These are phyloP conservation scores for Pedetes capensis DNA, from an alignment of 2,113 vertebrate species.

Conservation along the genomic window DNA sequence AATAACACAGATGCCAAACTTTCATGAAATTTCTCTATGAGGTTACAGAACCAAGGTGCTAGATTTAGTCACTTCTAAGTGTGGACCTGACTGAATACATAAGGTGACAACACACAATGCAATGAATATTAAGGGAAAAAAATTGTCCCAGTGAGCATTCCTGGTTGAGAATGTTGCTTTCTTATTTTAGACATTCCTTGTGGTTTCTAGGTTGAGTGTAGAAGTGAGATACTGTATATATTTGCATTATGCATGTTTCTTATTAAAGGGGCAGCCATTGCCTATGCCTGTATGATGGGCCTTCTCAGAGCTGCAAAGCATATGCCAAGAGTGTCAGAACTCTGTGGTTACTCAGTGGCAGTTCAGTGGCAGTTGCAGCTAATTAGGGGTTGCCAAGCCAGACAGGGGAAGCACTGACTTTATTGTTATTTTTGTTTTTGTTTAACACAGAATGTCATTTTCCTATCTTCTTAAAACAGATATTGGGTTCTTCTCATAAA, in stretches of 20 bases:
- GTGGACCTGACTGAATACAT: constrained; percentile 24
- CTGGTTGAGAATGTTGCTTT: neutral
- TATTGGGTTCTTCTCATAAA: neutral
- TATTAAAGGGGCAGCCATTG: neutral
- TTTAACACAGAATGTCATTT: neutral
- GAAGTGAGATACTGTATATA: neutral
- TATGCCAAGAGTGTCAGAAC: fast-evolving
- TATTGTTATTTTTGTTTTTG: neutral
- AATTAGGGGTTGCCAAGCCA: neutral
- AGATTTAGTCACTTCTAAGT: constrained; percentile 56
- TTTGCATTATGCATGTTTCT: neutral
- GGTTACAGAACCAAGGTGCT: neutral
- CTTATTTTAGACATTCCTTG: neutral
- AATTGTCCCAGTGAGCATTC: neutral
- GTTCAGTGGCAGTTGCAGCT: neutral
- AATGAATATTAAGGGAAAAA: neutral
- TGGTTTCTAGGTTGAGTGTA: neutral
- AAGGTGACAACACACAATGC: neutral
- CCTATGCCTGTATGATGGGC: neutral
- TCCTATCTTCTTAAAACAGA: neutral
- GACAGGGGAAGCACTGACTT: neutral
- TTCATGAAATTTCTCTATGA: constrained; percentile 35
- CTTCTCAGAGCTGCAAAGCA: neutral
- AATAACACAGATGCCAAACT: constrained; percentile 50
- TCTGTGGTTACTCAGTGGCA: neutral